Evolutionary conservation across 2,888 invertebrate genomes (phyloP).

Genomic region (Synanthedon vespiformis): DNA sequence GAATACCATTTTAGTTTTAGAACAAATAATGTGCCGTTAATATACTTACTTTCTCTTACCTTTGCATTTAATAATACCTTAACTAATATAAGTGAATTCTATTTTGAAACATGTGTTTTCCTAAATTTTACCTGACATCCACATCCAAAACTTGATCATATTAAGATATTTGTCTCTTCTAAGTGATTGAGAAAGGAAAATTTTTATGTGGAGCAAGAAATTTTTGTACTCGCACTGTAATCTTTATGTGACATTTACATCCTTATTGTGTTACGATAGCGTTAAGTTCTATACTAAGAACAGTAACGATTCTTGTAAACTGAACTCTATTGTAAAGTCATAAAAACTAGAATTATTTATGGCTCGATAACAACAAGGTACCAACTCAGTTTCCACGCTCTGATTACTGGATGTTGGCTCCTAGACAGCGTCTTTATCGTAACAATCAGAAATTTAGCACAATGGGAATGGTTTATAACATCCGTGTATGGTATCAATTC

Average conservation of each 20-base stretch:
- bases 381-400: constrained; percentile 67
- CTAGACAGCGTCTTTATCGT: constrained; percentile 66
- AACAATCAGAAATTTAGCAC: constrained; percentile 52
- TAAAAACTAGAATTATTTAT: constrained; percentile 32
- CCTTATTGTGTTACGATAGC: constrained; percentile 17
- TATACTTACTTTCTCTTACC: constrained; percentile 33
- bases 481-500: not conserved
- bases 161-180: no score
- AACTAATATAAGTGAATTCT: not conserved
- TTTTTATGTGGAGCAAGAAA: no score
- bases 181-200: no score
- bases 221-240: constrained; percentile 2
- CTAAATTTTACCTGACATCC: no score
- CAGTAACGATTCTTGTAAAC: constrained; percentile 10
- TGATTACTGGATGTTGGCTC: constrained; percentile 70
- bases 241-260: constrained; percentile 25
- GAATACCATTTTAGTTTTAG: constrained; percentile 53
- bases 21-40: constrained; percentile 42
- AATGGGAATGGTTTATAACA: constrained; percentile 34
- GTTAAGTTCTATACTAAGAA: constrained; percentile 17
- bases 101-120: not conserved
- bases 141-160: no score
- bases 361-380: constrained; percentile 42
- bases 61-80: constrained; percentile 6
- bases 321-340: constrained; percentile 18